A percentile compares a stretch with the other conserved stretches of the same genome.
Conservation (phyloP, 2,113 vertebrate genomes). For the Caretta caretta region DNA sequence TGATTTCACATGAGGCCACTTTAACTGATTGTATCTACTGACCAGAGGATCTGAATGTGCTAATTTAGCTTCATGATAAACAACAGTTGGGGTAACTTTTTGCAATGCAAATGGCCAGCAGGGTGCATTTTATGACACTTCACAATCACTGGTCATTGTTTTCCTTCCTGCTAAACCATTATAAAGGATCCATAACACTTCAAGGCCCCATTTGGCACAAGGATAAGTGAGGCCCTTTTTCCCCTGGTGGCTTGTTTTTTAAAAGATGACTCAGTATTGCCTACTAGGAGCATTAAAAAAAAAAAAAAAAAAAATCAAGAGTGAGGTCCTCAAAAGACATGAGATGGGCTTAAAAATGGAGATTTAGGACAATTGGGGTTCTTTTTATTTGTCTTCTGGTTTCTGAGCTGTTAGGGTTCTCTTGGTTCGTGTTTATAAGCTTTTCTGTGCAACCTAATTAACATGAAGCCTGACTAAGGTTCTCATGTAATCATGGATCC, state of each 20-base stretch:
- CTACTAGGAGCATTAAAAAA: not conserved
- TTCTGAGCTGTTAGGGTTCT: not conserved
- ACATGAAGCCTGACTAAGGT: not conserved
- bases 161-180: constrained; percentile 60
- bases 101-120: constrained; percentile 63
- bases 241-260: not conserved
- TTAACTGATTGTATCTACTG: constrained; percentile 62
- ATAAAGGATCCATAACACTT: constrained; percentile 38
- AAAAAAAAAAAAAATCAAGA: not conserved
- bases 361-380: not conserved
- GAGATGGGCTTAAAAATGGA: not conserved
- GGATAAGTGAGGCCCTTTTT: constrained; percentile 45
- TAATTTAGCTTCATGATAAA: constrained; percentile 62
- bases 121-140: constrained; percentile 62
- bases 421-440: not conserved
- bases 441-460: not conserved
- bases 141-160: constrained; percentile 50
- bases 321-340: not conserved
- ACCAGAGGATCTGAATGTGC: constrained; percentile 64
- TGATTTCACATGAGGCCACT: not conserved
- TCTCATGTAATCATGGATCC: not conserved
- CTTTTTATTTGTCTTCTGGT: not conserved
- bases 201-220: not conserved
- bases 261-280: not conserved
- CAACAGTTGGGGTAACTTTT: constrained; percentile 57